Conservation (phyloP, 2,797 vertebrate species). For the Pterois miles region DNA sequence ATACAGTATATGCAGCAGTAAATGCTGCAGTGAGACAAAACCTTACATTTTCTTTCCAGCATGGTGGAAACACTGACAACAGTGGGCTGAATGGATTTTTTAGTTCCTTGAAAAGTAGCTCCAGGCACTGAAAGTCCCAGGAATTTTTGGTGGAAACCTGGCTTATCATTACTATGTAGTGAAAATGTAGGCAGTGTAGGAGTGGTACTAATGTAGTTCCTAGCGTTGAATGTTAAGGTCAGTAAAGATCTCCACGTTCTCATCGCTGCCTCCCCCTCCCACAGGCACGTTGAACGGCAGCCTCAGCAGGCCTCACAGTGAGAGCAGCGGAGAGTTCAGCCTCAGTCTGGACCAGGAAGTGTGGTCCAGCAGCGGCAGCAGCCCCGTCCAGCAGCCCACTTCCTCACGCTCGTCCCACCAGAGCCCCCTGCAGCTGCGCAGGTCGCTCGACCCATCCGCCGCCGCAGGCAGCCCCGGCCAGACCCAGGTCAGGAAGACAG, state of each 20-base stretch:
- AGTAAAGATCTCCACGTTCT: neutral
- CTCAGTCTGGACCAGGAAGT: conserved; percentile 91
- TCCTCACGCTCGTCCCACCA: conserved; percentile 87
- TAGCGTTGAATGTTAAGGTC: too few relatives aligned
- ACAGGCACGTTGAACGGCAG: conserved; percentile 87
- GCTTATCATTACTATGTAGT: neutral
- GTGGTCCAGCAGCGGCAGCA: conserved; percentile 95
- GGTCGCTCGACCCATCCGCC: conserved; percentile 74
- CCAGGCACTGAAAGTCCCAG: too few relatives aligned
- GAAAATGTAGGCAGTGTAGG: neutral
- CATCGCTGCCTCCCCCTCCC: neutral
- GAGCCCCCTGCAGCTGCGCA: conserved; percentile 88
- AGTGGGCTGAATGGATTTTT: too few relatives aligned
- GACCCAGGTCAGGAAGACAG: conserved; percentile 72
- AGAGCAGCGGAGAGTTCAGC: conserved; percentile 97
- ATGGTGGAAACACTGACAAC: too few relatives aligned
- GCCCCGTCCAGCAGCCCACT: conserved; percentile 85
- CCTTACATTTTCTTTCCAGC: too few relatives aligned
- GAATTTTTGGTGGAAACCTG: too few relatives aligned
- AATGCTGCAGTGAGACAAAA: too few relatives aligned
- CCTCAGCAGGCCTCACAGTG: conserved; percentile 93
- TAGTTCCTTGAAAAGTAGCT: too few relatives aligned
- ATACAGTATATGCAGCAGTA: too few relatives aligned
- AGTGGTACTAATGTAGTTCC: neutral
- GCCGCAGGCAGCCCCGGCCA: conserved; percentile 57